phyloP scores from a whole-genome alignment of 2,113 vertebrate species.

The Vulpes lagopus region DNA sequence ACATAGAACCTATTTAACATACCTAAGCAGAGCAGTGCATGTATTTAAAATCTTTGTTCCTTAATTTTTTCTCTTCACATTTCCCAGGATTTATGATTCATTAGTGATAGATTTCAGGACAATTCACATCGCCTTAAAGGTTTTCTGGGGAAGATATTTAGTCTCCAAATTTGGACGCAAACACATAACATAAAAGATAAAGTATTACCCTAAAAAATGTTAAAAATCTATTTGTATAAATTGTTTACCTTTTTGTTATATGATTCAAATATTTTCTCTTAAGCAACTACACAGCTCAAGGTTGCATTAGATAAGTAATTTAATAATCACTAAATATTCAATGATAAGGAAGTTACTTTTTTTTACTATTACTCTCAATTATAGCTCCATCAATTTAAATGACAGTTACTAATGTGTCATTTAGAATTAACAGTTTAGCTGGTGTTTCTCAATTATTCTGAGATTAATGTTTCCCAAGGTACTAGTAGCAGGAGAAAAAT shows the following conservation, averaged over 20 bases:
- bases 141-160: background rate
- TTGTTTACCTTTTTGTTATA: slow-evolving; percentile 27
- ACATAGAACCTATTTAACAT: background rate
- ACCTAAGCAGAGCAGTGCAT: background rate
- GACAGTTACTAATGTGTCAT: slow-evolving; percentile 82
- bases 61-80: background rate
- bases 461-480: slow-evolving; percentile 84
- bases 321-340: slow-evolving; percentile 82
- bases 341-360: slow-evolving; percentile 70
- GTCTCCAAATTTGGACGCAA: background rate
- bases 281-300: slow-evolving; percentile 42
- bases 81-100: background rate
- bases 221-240: slow-evolving; percentile 11
- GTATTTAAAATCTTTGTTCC: background rate
- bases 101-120: background rate
- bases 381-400: slow-evolving; percentile 83
- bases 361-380: slow-evolving; percentile 82
- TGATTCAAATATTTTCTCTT: slow-evolving; percentile 41
- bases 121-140: background rate
- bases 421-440: slow-evolving; percentile 84
- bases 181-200: slow-evolving; percentile 14
- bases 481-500: slow-evolving; percentile 65
- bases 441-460: slow-evolving; percentile 84
- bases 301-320: slow-evolving; percentile 77
- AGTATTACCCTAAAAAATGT: background rate